Percentiles rank a stretch among this genome's conserved stretches.
Conservation (phyloP, 2,113 vertebrate species). For the Xenopus tropicalis region DNA sequence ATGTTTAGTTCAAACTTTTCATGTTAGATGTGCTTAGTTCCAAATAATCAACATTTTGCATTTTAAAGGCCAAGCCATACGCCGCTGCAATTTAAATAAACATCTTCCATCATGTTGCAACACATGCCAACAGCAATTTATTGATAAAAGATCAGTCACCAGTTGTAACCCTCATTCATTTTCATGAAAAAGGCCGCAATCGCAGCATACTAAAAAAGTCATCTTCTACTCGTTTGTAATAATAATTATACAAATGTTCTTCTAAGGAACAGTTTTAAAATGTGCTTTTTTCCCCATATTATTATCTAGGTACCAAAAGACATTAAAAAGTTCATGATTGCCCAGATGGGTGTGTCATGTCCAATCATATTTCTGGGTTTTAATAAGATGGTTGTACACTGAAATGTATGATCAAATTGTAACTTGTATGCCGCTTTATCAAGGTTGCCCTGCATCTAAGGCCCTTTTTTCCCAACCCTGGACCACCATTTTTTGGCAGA, state of each 20-base stretch:
- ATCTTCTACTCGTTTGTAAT: conserved; percentile 1
- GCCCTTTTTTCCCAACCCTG: no score
- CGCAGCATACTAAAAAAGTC: conserved; percentile 18
- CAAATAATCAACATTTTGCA: not conserved
- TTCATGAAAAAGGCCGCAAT: conserved; percentile 19
- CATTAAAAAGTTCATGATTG: no score
- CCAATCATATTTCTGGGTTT: no score
- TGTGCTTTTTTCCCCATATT: no score
- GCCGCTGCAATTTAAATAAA: conserved; percentile 14
- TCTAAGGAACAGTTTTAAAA: not conserved
- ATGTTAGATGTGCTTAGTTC: not conserved
- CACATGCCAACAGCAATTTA: conserved; percentile 24
- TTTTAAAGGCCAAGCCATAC: conserved; percentile 3
- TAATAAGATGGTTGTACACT: no score
- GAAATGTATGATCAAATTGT: no score
- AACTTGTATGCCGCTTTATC: no score
- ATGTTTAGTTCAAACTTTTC: conserved; percentile 8
- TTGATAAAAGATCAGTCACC: conserved; percentile 37
- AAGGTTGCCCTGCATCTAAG: no score
- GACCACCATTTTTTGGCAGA: no score
- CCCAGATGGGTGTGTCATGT: no score
- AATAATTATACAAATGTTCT: not conserved
- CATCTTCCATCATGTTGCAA: conserved; percentile 21
- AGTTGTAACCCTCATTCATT: conserved; percentile 29
- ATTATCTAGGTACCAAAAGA: no score